phyloP scores from a whole-genome alignment of 92 coral and sea anemone species.

The Epizoanthus stellaris region DNA sequence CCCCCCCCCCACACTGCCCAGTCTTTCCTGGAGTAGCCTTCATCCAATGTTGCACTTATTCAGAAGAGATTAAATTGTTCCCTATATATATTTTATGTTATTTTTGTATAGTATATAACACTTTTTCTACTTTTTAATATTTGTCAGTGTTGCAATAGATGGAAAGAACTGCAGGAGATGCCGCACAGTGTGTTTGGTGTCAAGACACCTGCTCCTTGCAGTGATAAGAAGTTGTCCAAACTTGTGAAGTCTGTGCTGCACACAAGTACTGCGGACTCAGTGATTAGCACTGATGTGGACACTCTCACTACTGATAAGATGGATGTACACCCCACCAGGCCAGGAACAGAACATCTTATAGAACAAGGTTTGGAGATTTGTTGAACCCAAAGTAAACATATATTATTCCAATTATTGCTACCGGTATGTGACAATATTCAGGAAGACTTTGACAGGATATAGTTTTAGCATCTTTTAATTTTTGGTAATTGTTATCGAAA shows the following conservation, averaged over 20 bases:
- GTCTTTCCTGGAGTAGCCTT: no score
- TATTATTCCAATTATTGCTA: no score
- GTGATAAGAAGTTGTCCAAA: slow-evolving; percentile 51
- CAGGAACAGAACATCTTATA: no score
- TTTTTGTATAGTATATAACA: no score
- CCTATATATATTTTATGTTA: not conserved
- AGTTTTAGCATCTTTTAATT: no score
- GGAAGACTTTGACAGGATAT: no score
- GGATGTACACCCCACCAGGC: not conserved
- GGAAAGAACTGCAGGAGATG: slow-evolving; percentile 83
- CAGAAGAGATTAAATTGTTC: not conserved
- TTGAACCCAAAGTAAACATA: no score
- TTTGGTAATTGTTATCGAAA: no score
- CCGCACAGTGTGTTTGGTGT: slow-evolving; percentile 20
- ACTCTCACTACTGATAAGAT: not conserved
- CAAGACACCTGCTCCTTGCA: slow-evolving; percentile 28
- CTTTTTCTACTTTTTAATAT: not conserved
- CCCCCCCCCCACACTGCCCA: no score
- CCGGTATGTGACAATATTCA: no score
- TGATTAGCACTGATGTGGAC: not conserved
- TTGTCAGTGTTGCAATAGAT: slow-evolving; percentile 82
- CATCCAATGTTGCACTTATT: not conserved
- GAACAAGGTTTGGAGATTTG: no score
- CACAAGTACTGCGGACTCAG: not conserved
- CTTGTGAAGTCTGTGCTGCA: slow-evolving; percentile 71